Evolutionary conservation across 2,797 vertebrate genomes (phyloP).

Genomic region (Euthynnus affinis): DNA sequence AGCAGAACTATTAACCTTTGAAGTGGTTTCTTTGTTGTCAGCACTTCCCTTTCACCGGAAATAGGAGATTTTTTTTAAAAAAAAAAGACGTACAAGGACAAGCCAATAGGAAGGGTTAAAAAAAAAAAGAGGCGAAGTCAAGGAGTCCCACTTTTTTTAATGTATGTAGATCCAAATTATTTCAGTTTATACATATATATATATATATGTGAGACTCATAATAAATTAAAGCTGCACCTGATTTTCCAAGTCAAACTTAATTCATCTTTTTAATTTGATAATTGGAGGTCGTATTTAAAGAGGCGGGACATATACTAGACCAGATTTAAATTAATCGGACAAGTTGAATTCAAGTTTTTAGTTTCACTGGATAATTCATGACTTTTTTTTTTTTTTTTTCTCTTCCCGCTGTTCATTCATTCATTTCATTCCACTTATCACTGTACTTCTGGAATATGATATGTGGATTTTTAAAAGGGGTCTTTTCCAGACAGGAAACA

Average conservation of each 20-base stretch:
- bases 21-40: background rate
- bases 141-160: too few species aligned
- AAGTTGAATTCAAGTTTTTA: background rate
- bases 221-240: too few species aligned
- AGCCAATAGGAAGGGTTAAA: background rate
- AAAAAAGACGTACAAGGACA: accelerated
- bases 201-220: too few species aligned
- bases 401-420: background rate
- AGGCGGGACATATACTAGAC: background rate
- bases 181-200: too few species aligned
- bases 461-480: background rate
- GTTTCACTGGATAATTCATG: background rate
- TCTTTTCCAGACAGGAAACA: conserved; percentile 29
- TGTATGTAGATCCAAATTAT: too few species aligned
- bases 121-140: too few species aligned
- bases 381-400: too few species aligned
- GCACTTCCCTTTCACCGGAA: conserved; percentile 12
- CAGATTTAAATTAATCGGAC: background rate
- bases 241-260: too few species aligned
- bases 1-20: background rate
- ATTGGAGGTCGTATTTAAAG: background rate
- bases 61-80: too few species aligned
- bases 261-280: background rate
- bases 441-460: background rate
- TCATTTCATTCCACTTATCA: conserved; percentile 1